Evolutionary conservation across 2,888 invertebrate genomes (phyloP).

Genomic region (Acleris cristana): DNA sequence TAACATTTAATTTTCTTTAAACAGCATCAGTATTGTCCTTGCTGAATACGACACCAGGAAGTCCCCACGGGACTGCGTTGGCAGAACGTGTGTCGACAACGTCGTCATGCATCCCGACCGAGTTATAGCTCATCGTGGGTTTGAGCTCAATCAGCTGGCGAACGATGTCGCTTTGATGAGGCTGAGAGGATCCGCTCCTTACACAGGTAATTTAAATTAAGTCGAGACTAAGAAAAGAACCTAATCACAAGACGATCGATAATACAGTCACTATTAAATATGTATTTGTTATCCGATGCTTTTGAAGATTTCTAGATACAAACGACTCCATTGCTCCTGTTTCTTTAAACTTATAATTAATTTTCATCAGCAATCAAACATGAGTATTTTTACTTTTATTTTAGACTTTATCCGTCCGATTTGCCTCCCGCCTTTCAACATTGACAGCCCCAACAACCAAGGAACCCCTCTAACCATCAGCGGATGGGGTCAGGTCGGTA

Average conservation of each 20-base stretch:
- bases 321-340: too few relatives aligned
- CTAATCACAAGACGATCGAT: too few relatives aligned
- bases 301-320: too few relatives aligned
- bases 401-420: slow-evolving; percentile 19
- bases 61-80: slow-evolving; percentile 20
- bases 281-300: too few relatives aligned
- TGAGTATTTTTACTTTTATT: not conserved
- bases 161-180: slow-evolving; percentile 25
- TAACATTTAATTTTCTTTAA: not conserved
- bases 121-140: not conserved
- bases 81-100: slow-evolving; percentile 15
- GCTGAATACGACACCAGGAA: slow-evolving; percentile 25
- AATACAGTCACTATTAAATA: too few relatives aligned
- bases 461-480: slow-evolving; percentile 11
- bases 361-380: too few relatives aligned
- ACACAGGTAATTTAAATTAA: slow-evolving; percentile 12
- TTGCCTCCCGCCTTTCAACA: slow-evolving; percentile 18
- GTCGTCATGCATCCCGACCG: slow-evolving; percentile 19
- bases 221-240: too few relatives aligned
- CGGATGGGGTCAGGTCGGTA: slow-evolving; percentile 15
- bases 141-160: not conserved
- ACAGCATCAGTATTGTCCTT: slow-evolving; percentile 17
- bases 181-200: slow-evolving; percentile 14
- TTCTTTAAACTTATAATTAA: too few relatives aligned
- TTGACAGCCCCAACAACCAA: slow-evolving; percentile 15